A percentile compares a stretch with the other conserved stretches of the same genome.
Evolutionary conservation across 2,888 invertebrate genomes (phyloP).

Genomic region (Apeira syringaria): DNA sequence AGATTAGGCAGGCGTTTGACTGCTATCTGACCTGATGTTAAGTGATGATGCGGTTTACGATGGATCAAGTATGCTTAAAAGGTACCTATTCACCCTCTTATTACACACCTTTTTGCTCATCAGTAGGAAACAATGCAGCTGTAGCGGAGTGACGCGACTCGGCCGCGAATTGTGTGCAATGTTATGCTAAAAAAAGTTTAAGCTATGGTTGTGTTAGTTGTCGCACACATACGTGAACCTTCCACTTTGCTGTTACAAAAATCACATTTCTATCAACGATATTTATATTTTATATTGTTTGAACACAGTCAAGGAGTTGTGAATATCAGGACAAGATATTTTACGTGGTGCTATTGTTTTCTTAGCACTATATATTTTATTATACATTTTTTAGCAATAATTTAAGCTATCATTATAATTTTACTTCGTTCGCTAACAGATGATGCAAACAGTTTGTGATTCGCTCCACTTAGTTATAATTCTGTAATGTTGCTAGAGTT

Average conservation of each 20-base stretch:
- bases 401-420: slow-evolving; percentile 25
- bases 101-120: too few species aligned
- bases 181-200: slow-evolving; percentile 53
- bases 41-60: too few species aligned
- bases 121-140: neutral
- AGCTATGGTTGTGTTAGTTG: slow-evolving; percentile 64
- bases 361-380: slow-evolving; percentile 59
- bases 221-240: slow-evolving; percentile 54
- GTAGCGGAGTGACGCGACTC: neutral
- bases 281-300: slow-evolving; percentile 14
- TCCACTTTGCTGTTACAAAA: slow-evolving; percentile 22
- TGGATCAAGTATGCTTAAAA: too few species aligned
- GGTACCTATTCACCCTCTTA: too few species aligned
- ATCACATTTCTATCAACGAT: slow-evolving; percentile 19
- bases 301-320: slow-evolving; percentile 57
- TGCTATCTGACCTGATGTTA: too few species aligned
- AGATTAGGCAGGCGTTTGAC: too few species aligned
- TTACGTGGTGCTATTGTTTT: slow-evolving; percentile 66
- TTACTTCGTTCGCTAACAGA: slow-evolving; percentile 41
- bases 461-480: slow-evolving; percentile 58
- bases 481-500: slow-evolving; percentile 61
- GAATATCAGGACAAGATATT: slow-evolving; percentile 62
- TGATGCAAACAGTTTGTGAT: slow-evolving; percentile 36
- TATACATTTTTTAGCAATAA: slow-evolving; percentile 47
- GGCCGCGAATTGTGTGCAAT: slow-evolving; percentile 67